phyloP scores from a whole-genome alignment of 2,888 invertebrate species.

The Dynastes grantii region DNA sequence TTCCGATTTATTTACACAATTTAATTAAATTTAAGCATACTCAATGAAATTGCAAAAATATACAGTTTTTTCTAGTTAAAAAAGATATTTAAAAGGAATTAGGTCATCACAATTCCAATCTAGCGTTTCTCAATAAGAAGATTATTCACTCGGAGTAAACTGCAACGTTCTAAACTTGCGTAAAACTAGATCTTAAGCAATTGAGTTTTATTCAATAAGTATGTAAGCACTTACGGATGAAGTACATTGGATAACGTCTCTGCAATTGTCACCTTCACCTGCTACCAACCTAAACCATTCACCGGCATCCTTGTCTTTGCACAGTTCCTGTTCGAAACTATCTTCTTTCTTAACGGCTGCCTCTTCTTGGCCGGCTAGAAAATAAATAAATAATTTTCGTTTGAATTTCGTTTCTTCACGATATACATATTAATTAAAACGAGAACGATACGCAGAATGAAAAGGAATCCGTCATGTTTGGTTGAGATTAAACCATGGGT shows the following conservation, averaged over 20 bases:
- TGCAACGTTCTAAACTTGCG: neutral
- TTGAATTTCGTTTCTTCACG: too few species aligned
- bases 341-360: slow-evolving; percentile 83
- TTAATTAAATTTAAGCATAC: too few species aligned
- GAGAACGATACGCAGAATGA: neutral
- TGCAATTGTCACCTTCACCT: slow-evolving; percentile 92
- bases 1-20: too few species aligned
- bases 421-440: neutral
- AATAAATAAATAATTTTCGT: neutral
- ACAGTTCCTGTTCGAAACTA: slow-evolving; percentile 90
- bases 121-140: too few species aligned
- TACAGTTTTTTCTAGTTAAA: neutral
- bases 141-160: too few species aligned
- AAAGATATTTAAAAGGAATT: neutral
- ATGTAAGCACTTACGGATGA: slow-evolving; percentile 81
- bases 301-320: slow-evolving; percentile 95
- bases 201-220: neutral
- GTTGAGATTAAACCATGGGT: slow-evolving; percentile 29
- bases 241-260: slow-evolving; percentile 96
- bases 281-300: slow-evolving; percentile 95
- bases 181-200: slow-evolving; percentile 19
- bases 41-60: too few species aligned
- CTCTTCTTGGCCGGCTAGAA: slow-evolving; percentile 70
- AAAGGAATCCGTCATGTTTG: neutral
- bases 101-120: too few species aligned